Percentiles rank a stretch among this genome's conserved stretches.
Evolutionary conservation across 2,797 vertebrate genomes (phyloP).

Genomic region (Poeciliopsis presidionis): DNA sequence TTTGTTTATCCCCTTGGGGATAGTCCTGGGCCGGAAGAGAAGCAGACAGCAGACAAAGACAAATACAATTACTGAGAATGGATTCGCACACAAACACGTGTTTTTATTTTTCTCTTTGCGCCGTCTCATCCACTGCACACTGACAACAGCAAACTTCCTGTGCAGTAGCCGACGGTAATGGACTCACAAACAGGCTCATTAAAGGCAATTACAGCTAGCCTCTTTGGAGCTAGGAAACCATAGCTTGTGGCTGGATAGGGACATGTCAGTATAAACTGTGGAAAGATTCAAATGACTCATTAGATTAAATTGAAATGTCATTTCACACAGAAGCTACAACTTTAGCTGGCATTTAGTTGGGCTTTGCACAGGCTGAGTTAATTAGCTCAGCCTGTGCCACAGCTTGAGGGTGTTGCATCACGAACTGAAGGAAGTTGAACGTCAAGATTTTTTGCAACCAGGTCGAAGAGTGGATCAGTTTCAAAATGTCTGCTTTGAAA

Average conservation of each 20-base stretch:
- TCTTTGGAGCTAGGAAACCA: slow-evolving; percentile 43
- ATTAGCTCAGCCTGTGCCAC: not conserved
- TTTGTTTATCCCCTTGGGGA: slow-evolving; percentile 57
- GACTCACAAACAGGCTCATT: slow-evolving; percentile 61
- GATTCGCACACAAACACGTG: slow-evolving; percentile 63
- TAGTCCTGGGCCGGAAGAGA: slow-evolving; percentile 69
- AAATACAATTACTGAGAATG: slow-evolving; percentile 75
- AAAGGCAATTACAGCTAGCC: slow-evolving; percentile 66
- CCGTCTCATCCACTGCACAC: slow-evolving; percentile 42
- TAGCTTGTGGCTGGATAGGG: slow-evolving; percentile 42
- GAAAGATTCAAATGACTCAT: slow-evolving; percentile 13
- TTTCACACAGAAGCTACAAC: not conserved
- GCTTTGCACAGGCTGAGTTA: not conserved
- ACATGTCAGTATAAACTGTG: slow-evolving; percentile 49
- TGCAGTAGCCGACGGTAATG: slow-evolving; percentile 48
- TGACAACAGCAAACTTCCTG: slow-evolving; percentile 69
- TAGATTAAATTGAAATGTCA: not conserved
- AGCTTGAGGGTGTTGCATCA: not conserved
- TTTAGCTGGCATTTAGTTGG: not conserved
- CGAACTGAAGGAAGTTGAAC: not conserved
- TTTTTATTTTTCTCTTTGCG: slow-evolving; percentile 53
- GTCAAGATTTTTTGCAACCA: not conserved
- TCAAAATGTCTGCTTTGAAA: too few species aligned
- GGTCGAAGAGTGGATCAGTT: too few species aligned
- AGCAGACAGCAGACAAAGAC: slow-evolving; percentile 67